Evolutionary conservation across 2,888 invertebrate genomes (phyloP), one percentile per base, ranked within the genome.

Genomic region (Eucriotettix oculatus): DNA sequence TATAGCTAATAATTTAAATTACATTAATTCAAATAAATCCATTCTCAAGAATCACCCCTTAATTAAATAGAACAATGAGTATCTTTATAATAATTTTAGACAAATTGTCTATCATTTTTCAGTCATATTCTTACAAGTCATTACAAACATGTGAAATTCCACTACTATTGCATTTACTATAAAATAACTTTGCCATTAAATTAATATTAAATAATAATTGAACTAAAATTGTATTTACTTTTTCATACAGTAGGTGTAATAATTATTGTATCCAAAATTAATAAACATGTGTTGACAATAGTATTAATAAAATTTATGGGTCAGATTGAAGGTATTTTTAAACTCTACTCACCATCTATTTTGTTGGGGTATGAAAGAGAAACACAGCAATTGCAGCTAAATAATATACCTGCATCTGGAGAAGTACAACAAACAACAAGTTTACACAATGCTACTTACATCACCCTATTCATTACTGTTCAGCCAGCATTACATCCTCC

Each of bases 261-360:
- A n/a, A 48, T 14, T 48, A 48, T 16, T 16, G 10, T 5, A 48
- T 9, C 14, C 48, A 48, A n/a, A 9, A 48, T 48, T 48, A 44
- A 12, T n/a, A 16, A 1, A 11, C n/a, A 16, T 1, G 10, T 16
- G 10, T 10, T 12, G 52, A 16, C 11, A 10, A 52, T 16, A 11
- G 52, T 9, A 1, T 10, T 48, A 52, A 16, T 1, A 10, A 52
- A n/a, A 14, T 1, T 52, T 9, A 1, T 54, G 7, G 17, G 77
- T 60, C 71, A 91, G 90, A 80, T 92, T 66, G 86, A 86, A 68
- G 93, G 92, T 10, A 86, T 86, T 29, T 91, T 94, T 71, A 83
- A 86, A 71, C 69, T 94, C 62, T 77, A 78, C 64, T 79, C 83
- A 17, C 91, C 93, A 0, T 81, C 85, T 40, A 75, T 90, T 10